Base-by-base conservation (phyloP, 1,140 invertebrate species). In the Condylostylus longicornis region DNA sequence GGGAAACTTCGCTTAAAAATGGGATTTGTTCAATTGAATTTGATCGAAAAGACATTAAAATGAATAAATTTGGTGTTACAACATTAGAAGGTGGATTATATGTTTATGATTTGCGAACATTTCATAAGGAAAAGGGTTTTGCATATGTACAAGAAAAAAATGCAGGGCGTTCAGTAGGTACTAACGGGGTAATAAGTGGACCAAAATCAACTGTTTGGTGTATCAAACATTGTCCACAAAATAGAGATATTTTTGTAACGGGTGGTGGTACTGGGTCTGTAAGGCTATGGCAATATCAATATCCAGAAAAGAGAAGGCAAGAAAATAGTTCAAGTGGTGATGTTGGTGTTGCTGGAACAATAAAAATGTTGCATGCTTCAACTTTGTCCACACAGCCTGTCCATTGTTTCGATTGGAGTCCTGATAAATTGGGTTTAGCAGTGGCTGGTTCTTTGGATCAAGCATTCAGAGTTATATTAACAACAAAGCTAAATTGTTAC, bases 21-120 rank as follows among this genome's bases (percentile, higher is more conserved):
- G 93, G 91, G 41, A 82, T 95, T 6, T 94, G 90, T 50, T 70
- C 70, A 35, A 31, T 90, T 10, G 86, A 96, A 61, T 97, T 96
- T 66, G 91, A 97, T 61, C 66, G 91, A 18, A 85, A 82, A 54
- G 88, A 95, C 54, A 95, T 95, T 47, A 66, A 72, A 40, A 95
- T 95, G 87, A 96, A 97, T 53, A 97, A 97, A 66, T 55, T 97
- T 34, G 78, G 88, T 2, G 87, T 77, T 0, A 90, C 89, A 5
- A 90, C 88, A 1, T 62, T 97, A n/a, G 89, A 96, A 60, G 83
- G 85, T 0, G 91, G 88, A 47, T 79, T 95, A 45, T 79, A 85
- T 58, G 71, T 93, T 1, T 95, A 79, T 58, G 89, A 96, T 60
- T 68, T 91, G 42, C 73, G 82, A 47, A 90, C 84, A 5, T 79